These are phyloP conservation scores for Cabera pusaria DNA, from an alignment of 2,888 invertebrate species.

Conservation along the genomic window DNA sequence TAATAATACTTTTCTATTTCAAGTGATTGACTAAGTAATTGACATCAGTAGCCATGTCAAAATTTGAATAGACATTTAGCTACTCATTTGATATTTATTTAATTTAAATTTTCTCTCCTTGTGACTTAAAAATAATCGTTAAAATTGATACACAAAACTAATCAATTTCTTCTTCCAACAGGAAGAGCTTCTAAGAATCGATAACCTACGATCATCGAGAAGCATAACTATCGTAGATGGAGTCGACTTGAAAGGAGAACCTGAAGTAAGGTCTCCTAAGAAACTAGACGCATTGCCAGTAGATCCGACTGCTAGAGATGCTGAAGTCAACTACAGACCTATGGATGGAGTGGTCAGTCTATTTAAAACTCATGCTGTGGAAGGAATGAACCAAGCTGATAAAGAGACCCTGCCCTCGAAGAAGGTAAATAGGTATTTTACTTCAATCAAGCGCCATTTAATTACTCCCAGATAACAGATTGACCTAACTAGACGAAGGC, in stretches of 20 bases:
- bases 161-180: conserved; percentile 61
- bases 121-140: too few species aligned
- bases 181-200: conserved; percentile 88
- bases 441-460: too few species aligned
- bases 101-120: too few species aligned
- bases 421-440: conserved; percentile 91
- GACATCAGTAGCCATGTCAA: too few species aligned
- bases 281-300: conserved; percentile 87
- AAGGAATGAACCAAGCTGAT: conserved; percentile 89
- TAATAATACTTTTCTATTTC: too few species aligned
- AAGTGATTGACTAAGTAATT: too few species aligned
- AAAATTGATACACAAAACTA: too few species aligned
- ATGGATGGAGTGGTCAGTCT: conserved; percentile 89
- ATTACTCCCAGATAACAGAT: too few species aligned
- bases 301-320: conserved; percentile 89
- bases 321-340: conserved; percentile 88
- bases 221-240: conserved; percentile 85
- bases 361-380: conserved; percentile 90
- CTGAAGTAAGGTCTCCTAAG: conserved; percentile 71
- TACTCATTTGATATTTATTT: too few species aligned
- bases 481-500: too few species aligned
- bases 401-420: conserved; percentile 89
- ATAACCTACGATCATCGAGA: conserved; percentile 70
- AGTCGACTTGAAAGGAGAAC: conserved; percentile 83
- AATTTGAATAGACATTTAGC: too few species aligned